Base-by-base conservation (phyloP, 2,888 invertebrate species). In the Trilocha varians region DNA sequence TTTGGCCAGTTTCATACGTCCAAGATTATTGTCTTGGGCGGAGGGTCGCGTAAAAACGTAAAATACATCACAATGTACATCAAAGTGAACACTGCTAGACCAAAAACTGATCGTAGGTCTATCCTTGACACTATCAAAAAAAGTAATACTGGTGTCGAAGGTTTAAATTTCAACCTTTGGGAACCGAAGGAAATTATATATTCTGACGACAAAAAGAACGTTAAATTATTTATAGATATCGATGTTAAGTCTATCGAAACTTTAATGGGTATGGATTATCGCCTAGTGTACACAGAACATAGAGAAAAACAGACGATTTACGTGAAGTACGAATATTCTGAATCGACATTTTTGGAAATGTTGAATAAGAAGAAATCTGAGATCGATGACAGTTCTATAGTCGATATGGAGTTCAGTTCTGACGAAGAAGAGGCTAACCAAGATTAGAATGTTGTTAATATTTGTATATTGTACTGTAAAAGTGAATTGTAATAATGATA, bases 391-490 rank as follows among this genome's bases (percentile, higher is more conserved):
- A 71, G 61, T 15, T 78, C 80, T 38, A 70, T 77, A 0, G 64
- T 75, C 5, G 79, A 80, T 43, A 85, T 85, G 84, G 83, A 83
- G 3, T 48, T 84, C 32, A 73, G 55, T 6, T 71, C 78, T 0
- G 65, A 63, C 2, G 70, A 73, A 4, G 61, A 66, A 0, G 72
- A 70, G 32, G 45, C 62, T 3, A 49, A n/a, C n/a, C 61, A 45
- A 62, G 52, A 42, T 45, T 65, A 44, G 57, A 54, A 39, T 59
- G 59, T 50, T 40, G 9, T 42, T 42, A 15, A 25, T 13, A 15
- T 15, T 9, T n/a, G 3, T 36, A 34, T 13, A 6, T 13, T n/a
- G 33, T 13, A 3, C n/a, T 33, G 9, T n/a, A n/a, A n/a, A n/a
- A n/a, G n/a, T n/a, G n/a, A n/a, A n/a, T n/a, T n/a, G n/a, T n/a